Evolutionary conservation across 2,113 vertebrate species (phyloP).

Genomic region (Cricetomys ansorgei): DNA sequence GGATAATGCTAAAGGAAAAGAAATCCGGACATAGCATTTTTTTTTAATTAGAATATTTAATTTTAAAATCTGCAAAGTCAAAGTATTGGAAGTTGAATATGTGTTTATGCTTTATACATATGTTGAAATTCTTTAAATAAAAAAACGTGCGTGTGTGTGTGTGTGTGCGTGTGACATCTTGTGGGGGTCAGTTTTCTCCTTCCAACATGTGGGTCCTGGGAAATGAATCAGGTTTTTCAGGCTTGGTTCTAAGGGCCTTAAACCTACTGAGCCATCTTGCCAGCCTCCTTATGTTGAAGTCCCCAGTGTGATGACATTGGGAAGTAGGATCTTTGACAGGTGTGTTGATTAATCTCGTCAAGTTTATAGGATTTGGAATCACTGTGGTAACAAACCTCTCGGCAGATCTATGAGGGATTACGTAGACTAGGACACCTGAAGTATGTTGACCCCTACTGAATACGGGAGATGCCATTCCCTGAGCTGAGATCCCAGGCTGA

Average conservation of each 20-base stretch:
- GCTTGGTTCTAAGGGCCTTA: neutral
- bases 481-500: neutral
- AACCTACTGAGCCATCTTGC: neutral
- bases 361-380: neutral
- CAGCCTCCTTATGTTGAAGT: neutral
- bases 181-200: too few species aligned
- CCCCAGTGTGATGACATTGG: neutral
- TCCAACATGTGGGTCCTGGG: neutral
- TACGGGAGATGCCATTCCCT: too few species aligned
- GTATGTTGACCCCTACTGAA: neutral
- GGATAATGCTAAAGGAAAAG: neutral
- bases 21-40: neutral
- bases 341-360: neutral
- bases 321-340: neutral
- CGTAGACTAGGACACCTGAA: neutral
- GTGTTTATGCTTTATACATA: neutral
- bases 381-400: neutral
- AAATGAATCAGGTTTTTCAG: neutral
- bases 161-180: neutral
- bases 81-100: neutral
- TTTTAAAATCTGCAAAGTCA: slow-evolving; percentile 2
- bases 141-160: neutral
- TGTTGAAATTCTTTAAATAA: neutral
- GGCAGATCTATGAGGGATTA: neutral
- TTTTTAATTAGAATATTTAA: neutral